Evolutionary conservation across 2,797 vertebrate species (phyloP), one percentile per base, ranked within the genome.

Genomic region (Myotis vivesi): DNA sequence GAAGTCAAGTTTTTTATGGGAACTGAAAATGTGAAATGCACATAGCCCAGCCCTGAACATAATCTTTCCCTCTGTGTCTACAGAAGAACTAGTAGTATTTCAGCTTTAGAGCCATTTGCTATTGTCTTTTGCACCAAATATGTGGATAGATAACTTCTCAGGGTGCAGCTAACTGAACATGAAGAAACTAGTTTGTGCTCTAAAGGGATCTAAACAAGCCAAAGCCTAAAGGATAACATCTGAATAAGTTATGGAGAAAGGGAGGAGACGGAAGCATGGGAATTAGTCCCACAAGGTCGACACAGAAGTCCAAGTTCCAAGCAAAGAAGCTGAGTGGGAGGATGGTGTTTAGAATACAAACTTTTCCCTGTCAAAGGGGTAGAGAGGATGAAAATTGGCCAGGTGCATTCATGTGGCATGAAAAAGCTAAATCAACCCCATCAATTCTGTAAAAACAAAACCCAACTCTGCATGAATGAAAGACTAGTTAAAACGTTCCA

Each of bases 41-140:
- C 85, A 87, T 92, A 79, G 88, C 71, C 28, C 7, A 82, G n/a
- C 11, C 16, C 53, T 62, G 36, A 19, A 79, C 28, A 82, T 36
- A 28, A 19, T 69, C 33, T 91, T 81, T 95, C 9, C 64, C 55
- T 89, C 59, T 62, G 57, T 46, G 51, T 91, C 86, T 94, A 38
- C 71, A 89, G 83, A 94, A 87, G 41, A 92, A 64, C 25, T 92
- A 46, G 12, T 44, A 53, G 19, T 64, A 64, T 46, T 87, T 96
- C 62, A 66, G 16, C 85, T 71, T 69, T 68, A 82, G 46, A 82
- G 20, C 53, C 66, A 95, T 76, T 41, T 95, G 79, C 57, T 46
- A 11, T 72, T 87, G 87, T 73, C 62, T 95, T 92, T 96, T 94
- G 49, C 87, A 71, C 28, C 13, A 57, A 89, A 33, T 77, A 62